Percentiles rank a stretch among this genome's conserved stretches.
These are phyloP conservation scores for Torymus aiolomorphi DNA, from an alignment of 2,888 invertebrate species.

Conservation along the genomic window DNA sequence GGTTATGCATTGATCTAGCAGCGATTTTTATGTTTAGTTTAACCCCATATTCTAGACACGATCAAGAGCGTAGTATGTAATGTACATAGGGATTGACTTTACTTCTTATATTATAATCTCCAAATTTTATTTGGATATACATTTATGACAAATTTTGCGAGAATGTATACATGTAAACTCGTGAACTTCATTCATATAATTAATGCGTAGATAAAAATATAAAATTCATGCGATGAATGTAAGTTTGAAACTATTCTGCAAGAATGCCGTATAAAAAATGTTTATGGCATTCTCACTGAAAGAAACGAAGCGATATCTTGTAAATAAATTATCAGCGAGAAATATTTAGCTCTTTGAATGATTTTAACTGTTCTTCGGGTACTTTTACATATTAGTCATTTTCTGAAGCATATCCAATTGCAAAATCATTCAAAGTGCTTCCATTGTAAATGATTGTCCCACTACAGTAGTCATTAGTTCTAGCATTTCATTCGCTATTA, in stretches of 20 bases:
- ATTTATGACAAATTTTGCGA: slow-evolving; percentile 26
- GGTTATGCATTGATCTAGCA: not conserved
- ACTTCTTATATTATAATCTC: slow-evolving; percentile 21
- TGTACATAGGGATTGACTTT: slow-evolving; percentile 41
- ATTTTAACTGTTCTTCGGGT: slow-evolving; percentile 20
- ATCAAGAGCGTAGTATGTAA: slow-evolving; percentile 13
- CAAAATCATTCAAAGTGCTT: slow-evolving; percentile 38
- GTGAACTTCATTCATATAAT: slow-evolving; percentile 23
- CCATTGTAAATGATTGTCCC: slow-evolving; percentile 33
- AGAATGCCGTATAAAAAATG: slow-evolving; percentile 22
- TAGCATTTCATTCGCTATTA: slow-evolving; percentile 29
- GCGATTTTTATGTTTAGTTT: slow-evolving; percentile 37
- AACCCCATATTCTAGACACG: slow-evolving; percentile 10
- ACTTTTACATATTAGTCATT: slow-evolving; percentile 12
- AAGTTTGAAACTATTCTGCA: slow-evolving; percentile 20
- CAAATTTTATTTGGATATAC: slow-evolving; percentile 27
- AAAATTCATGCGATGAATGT: slow-evolving; percentile 21
- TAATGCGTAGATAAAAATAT: slow-evolving; percentile 3
- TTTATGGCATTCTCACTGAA: slow-evolving; percentile 27
- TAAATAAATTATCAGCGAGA: slow-evolving; percentile 49
- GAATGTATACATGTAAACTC: slow-evolving; percentile 27
- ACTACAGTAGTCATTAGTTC: slow-evolving; percentile 47
- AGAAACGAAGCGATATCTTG: slow-evolving; percentile 29
- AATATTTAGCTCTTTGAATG: slow-evolving; percentile 40
- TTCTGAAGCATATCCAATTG: slow-evolving; percentile 17